Evolutionary conservation across 2,888 invertebrate genomes (phyloP), one percentile per base, ranked within the genome.

Genomic region (Zeuzera pyrina): DNA sequence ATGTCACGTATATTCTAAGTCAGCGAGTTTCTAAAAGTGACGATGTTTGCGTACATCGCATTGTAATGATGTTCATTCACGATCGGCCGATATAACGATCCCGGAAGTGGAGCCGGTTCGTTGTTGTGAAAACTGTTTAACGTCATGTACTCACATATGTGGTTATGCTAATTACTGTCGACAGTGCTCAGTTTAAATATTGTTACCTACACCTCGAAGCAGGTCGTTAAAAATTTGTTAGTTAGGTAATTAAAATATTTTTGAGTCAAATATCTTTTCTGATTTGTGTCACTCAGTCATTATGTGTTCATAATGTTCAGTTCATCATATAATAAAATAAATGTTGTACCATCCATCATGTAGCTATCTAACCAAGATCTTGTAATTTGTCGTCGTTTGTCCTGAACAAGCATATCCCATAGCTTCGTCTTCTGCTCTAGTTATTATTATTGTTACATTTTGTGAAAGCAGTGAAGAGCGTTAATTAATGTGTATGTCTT

Each of bases 101-200:
- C 79, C 81, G 81, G 81, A 81, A 81, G 78, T 76, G 57, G 54
- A 71, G 74, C 77, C 72, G 72, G 77, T 79, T 77, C 30, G 10
- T 5, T 10, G 35, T 30, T 36, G 62, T 48, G 62, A 47, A 47
- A 49, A 48, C 39, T 45, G 36, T 43, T 69, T 65, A 70, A 69
- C 76, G 73, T 76, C 73, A 69, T 68, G n/a, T n/a, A n/a, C n/a
- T n/a, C n/a, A n/a, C n/a, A n/a, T n/a, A n/a, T n/a, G 51, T 69
- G 57, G 61, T 60, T 73, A 78, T 78, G 74, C 67, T 76, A 76
- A 78, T 77, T 70, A 62, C 49, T 56, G 57, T 63, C 60, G 61
- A 64, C 63, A 60, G 66, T 67, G 66, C 47, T 65, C 60, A n/a
- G n/a, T n/a, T n/a, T n/a, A 52, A 66, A 65, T 55, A 53, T 55